These are phyloP conservation scores for Prosapia bicincta DNA, from an alignment of 2,888 invertebrate genomes.

Conservation along the genomic window DNA sequence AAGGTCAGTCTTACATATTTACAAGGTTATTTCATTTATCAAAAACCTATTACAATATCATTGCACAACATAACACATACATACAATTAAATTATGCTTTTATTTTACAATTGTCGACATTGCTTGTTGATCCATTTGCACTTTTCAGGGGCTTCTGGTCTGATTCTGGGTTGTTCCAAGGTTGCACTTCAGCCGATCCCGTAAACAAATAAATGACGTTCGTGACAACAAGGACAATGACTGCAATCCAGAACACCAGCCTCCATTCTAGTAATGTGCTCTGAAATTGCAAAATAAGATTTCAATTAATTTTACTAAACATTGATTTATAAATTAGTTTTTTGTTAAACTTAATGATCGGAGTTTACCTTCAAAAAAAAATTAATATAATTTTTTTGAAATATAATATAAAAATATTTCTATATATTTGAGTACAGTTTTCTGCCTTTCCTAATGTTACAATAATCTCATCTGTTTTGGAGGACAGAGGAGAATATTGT, in stretches of 20 bases:
- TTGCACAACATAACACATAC: not conserved
- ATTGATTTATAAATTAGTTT: no score
- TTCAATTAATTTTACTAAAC: no score
- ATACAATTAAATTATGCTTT: not conserved
- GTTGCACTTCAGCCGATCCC: slow-evolving; percentile 69
- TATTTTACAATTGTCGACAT: not conserved
- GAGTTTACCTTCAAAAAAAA: no score
- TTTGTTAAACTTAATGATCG: no score
- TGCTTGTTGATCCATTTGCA: not conserved
- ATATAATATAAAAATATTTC: no score
- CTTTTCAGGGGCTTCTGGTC: not conserved
- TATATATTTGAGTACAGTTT: no score
- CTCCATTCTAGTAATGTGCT: slow-evolving; percentile 62
- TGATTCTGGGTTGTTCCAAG: slow-evolving; percentile 60
- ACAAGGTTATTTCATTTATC: not conserved
- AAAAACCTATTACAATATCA: not conserved
- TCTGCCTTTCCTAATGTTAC: no score
- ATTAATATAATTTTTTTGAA: no score
- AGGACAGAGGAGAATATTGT: no score
- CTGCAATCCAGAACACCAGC: slow-evolving; percentile 75
- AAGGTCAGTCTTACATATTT: not conserved
- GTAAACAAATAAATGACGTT: slow-evolving; percentile 65
- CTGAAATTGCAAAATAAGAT: slow-evolving; percentile 29
- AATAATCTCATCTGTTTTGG: no score
- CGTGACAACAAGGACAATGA: slow-evolving; percentile 62